phyloP scores from a whole-genome alignment of 2,113 vertebrate species.

The Coturnix japonica region DNA sequence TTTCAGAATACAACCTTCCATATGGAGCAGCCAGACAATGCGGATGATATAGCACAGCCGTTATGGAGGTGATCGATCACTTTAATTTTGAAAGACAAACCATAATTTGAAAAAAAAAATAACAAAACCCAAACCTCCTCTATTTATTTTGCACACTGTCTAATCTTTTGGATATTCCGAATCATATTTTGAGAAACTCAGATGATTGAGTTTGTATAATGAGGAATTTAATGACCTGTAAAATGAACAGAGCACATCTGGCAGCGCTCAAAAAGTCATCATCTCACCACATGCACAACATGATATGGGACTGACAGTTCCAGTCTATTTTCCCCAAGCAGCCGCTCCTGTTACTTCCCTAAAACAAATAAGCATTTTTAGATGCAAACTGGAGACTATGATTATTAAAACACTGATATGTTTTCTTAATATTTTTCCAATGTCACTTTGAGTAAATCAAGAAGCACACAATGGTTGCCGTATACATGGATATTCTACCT shows the following conservation, averaged over 20 bases:
- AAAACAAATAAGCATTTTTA: neutral
- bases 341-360: neutral
- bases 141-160: conserved; percentile 37
- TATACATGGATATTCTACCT: neutral
- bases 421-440: neutral
- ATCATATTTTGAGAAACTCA: conserved; percentile 64
- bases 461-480: neutral
- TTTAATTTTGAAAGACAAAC: neutral
- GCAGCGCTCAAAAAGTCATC: conserved; percentile 13
- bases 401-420: neutral
- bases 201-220: conserved; percentile 68
- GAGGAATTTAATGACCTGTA: conserved; percentile 71
- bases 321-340: neutral
- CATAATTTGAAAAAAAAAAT: neutral
- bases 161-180: conserved; percentile 54
- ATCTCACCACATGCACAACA: neutral
- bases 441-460: neutral
- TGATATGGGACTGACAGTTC: neutral
- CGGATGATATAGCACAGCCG: neutral
- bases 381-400: neutral
- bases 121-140: neutral
- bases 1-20: neutral
- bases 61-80: neutral
- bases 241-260: conserved; percentile 65
- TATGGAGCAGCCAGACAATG: neutral